Conservation (phyloP, 2,113 vertebrate species). For the Xiphias gladius region DNA sequence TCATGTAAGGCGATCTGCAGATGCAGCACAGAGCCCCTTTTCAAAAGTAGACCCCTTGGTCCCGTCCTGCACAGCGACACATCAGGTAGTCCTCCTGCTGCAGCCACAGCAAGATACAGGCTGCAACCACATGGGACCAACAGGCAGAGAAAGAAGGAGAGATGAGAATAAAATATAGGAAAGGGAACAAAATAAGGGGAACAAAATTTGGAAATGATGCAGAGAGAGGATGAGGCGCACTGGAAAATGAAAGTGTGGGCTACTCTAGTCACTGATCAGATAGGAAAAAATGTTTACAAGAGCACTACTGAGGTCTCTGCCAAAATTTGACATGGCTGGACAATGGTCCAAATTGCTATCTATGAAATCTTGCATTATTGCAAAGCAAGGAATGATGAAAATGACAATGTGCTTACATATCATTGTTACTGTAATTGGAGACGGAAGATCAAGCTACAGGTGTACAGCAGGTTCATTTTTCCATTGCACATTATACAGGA, state of each 20-base stretch:
- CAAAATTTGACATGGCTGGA: conserved; percentile 19
- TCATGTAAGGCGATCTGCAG: conserved; percentile 87
- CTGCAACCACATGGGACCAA: conserved; percentile 61
- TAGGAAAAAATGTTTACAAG: conserved; percentile 38
- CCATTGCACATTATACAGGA: background rate
- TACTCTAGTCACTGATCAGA: conserved; percentile 41
- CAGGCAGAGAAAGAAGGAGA: conserved; percentile 24
- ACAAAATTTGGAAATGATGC: conserved; percentile 3
- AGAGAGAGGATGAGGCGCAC: conserved; percentile 15
- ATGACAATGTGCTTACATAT: conserved; percentile 3
- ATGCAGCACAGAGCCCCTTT: conserved; percentile 87
- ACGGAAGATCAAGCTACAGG: conserved; percentile 39
- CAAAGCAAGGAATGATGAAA: conserved; percentile 32
- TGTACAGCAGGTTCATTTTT: conserved; percentile 48
- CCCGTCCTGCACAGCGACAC: conserved; percentile 78
- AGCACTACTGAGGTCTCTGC: conserved; percentile 19
- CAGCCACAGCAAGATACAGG: conserved; percentile 69
- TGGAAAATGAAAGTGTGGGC: background rate
- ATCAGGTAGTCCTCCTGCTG: conserved; percentile 83
- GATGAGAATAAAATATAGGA: conserved; percentile 44
- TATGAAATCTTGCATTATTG: conserved; percentile 31
- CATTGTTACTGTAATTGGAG: conserved; percentile 13
- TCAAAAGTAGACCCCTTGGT: conserved; percentile 76
- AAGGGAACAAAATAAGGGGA: conserved; percentile 1
- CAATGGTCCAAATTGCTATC: conserved; percentile 33